Percentiles rank a stretch among this genome's conserved stretches.
These are phyloP conservation scores for Protodeltote pygarga DNA, from an alignment of 2,888 invertebrate species.

Conservation along the genomic window DNA sequence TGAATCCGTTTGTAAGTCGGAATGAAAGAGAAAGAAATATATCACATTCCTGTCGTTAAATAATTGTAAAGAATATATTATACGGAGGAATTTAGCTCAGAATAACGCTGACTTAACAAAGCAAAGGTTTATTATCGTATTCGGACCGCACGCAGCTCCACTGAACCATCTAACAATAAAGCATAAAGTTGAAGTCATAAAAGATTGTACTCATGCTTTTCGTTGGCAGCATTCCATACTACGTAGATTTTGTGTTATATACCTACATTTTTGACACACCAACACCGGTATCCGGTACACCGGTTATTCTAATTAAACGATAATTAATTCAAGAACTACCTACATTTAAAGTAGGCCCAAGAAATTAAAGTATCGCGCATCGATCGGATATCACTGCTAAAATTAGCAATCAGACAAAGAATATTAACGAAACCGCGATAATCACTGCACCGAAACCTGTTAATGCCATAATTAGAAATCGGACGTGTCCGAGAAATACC, in stretches of 20 bases:
- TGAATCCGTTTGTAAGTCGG: conserved; percentile 4
- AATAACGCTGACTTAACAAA: conserved; percentile 1
- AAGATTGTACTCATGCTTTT: conserved; percentile 18
- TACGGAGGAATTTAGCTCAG: not conserved
- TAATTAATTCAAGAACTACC: conserved; percentile 6
- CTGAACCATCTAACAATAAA: conserved; percentile 6
- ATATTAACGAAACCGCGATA: conserved; percentile 43
- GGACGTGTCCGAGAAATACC: conserved; percentile 53
- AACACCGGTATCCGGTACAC: conserved; percentile 19
- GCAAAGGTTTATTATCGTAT: not conserved
- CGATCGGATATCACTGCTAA: conserved; percentile 27
- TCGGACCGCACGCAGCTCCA: not conserved
- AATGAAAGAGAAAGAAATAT: not conserved
- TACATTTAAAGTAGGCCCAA: conserved; percentile 2
- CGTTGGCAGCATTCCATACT: conserved; percentile 6
- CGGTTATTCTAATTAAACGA: conserved; percentile 24
- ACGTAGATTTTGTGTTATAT: conserved; percentile 13
- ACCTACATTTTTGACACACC: conserved; percentile 31
- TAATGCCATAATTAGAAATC: conserved; percentile 63
- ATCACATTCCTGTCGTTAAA: not conserved
- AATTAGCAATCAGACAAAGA: conserved; percentile 31
- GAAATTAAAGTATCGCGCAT: conserved; percentile 27
- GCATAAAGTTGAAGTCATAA: conserved; percentile 7
- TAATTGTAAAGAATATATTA: no score
- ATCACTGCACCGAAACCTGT: conserved; percentile 37